A percentile compares a stretch with the other conserved stretches of the same genome.
phyloP scores from a whole-genome alignment of 2,888 invertebrate genomes.

The Agrochola macilenta region DNA sequence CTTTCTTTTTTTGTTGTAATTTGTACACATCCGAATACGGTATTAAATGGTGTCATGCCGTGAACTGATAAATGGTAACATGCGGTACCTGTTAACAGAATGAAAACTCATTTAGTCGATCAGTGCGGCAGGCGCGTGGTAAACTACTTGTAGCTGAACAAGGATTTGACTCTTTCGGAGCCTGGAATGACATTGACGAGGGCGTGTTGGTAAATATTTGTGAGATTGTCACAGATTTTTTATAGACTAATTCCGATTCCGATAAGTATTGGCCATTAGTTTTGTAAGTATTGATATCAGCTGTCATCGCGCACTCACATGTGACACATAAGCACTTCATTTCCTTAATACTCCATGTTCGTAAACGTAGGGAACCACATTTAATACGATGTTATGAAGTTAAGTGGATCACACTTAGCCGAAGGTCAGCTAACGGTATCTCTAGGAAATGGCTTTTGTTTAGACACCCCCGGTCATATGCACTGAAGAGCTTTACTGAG shows the following conservation, averaged over 20 bases:
- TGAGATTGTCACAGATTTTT: background rate
- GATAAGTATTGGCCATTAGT: too few species aligned
- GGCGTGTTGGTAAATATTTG: background rate
- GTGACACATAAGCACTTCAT: constrained; percentile 5
- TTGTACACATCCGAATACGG: background rate
- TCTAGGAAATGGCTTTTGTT: constrained; percentile 3
- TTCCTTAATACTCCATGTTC: background rate
- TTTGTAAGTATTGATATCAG: background rate
- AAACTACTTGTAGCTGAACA: too few species aligned
- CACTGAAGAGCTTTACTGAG: background rate
- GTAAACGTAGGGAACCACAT: background rate
- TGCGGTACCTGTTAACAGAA: background rate
- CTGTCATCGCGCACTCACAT: background rate
- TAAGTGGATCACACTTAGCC: background rate
- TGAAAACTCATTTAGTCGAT: background rate
- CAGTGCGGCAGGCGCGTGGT: background rate
- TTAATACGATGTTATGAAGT: constrained; percentile 3
- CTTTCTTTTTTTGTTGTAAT: too few species aligned
- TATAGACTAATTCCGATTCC: background rate
- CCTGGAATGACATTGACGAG: background rate
- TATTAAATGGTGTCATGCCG: background rate
- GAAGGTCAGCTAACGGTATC: constrained; percentile 1
- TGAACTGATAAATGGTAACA: background rate
- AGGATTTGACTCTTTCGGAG: background rate
- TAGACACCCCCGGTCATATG: background rate